Evolutionary conservation across 2,113 vertebrate species (phyloP), one percentile per base, ranked within the genome.

Genomic region (Rutilus rutilus): DNA sequence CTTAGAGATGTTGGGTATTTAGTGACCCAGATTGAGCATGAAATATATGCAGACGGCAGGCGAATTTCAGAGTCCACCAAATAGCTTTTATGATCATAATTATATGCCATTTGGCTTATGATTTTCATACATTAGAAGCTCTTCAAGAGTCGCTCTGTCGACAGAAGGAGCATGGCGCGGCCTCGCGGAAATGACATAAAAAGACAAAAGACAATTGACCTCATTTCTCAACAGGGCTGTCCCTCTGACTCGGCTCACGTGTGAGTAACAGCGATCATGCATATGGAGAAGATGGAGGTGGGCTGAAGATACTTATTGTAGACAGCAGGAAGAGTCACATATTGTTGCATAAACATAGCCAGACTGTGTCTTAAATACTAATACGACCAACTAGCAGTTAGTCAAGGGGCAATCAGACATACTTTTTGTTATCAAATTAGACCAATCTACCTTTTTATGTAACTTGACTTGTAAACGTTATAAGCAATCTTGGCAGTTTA

Each of bases 131-230:
- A 71, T 59, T 77, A 52, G 45, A 8, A 14, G 54, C 33, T 17
- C 14, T 50, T 65, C 3, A 10, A 0, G 10, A 23, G 14, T 30
- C 2, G 15, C 14, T 78, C 62, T 23, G 54, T 81, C 65, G 62
- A 73, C 47, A 57, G 23, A 45, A 42, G 6, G 12, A 50, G 12
- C 5, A n/a, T 27, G 54, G 15, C 21, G 25, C 4, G 7, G 39
- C 5, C 12, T 30, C 27, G 14, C 9, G 2, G 59, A 42, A 79
- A 79, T 75, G 21, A 23, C 80, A 82, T 65, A 57, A 39, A 33
- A 39, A 65, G 6, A 82, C 1, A 65, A 27, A 82, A 54, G 33
- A 86, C 59, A 65, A 83, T 57, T 77, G 75, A 75, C 73, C 79
- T 30, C 76, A 80, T 73, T 84, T 21, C 21, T 84, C 39, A 85